Conservation (phyloP, 2,113 vertebrate genomes). For the Laterallus jamaicensis region DNA sequence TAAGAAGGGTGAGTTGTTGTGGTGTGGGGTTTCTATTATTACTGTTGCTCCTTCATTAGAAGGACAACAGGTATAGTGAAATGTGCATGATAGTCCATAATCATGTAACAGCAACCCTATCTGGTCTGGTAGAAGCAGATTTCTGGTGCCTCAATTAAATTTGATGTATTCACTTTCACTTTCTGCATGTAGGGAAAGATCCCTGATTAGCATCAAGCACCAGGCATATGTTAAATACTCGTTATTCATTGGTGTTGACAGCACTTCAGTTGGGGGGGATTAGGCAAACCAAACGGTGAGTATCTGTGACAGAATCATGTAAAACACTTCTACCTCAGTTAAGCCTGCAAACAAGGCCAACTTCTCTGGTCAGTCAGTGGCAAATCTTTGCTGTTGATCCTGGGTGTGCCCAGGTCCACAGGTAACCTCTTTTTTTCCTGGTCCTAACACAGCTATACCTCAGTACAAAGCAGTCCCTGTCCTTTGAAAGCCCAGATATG, state of each 20-base stretch:
- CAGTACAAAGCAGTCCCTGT: neutral
- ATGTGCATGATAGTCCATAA: accelerated
- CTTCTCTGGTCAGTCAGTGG: neutral
- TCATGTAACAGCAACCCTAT: neutral
- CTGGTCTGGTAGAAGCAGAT: neutral
- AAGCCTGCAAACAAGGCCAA: neutral
- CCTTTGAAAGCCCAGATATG: neutral
- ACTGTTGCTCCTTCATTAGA: neutral
- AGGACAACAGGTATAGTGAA: neutral
- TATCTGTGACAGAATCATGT: neutral
- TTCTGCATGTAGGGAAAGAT: neutral
- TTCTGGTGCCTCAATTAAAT: neutral
- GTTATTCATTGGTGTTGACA: neutral
- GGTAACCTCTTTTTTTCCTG: neutral
- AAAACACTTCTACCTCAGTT: neutral
- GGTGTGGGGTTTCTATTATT: neutral
- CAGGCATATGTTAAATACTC: neutral
- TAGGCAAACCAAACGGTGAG: neutral
- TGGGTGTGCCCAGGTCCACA: neutral
- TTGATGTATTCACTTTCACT: neutral
- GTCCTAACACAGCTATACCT: neutral
- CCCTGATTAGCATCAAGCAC: neutral
- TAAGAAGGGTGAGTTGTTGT: neutral
- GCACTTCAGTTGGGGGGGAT: neutral
- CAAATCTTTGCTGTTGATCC: neutral